Percentiles rank a stretch among this genome's conserved stretches.
phyloP scores from a whole-genome alignment of 1,140 invertebrate genomes.

The Drosophila miranda region DNA sequence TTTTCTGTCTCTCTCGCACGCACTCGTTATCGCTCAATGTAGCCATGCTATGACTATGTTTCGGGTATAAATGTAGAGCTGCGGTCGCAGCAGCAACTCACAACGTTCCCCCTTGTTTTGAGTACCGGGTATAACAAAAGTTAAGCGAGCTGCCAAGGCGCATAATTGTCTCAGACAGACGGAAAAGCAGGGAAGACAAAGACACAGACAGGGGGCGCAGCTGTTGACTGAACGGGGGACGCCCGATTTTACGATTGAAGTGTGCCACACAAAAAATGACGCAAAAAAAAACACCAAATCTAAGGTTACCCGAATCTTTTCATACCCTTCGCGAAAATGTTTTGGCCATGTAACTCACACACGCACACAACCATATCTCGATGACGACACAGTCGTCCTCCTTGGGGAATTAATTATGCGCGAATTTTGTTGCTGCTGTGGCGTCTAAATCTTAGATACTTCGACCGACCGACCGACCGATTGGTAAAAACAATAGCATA shows the following conservation, averaged over 20 bases:
- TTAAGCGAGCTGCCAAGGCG: slow-evolving; percentile 64
- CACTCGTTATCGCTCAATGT: no score
- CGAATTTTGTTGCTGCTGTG: slow-evolving; percentile 41
- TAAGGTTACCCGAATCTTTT: slow-evolving; percentile 5
- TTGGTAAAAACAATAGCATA: slow-evolving; percentile 79
- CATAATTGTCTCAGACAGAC: slow-evolving; percentile 60
- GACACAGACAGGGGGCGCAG: slow-evolving; percentile 37
- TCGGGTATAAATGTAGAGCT: no score
- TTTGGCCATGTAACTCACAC: slow-evolving; percentile 56
- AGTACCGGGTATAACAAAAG: slow-evolving; percentile 33
- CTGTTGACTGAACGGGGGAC: slow-evolving; percentile 32
- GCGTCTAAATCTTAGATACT: slow-evolving; percentile 48
- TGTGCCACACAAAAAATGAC: slow-evolving; percentile 62
- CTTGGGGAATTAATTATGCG: slow-evolving; percentile 66
- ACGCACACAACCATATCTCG: slow-evolving; percentile 25
- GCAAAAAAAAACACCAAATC: slow-evolving; percentile 24
- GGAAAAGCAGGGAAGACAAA: slow-evolving; percentile 3
- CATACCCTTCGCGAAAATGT: slow-evolving; percentile 39
- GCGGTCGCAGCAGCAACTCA: no score
- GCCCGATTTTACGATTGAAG: slow-evolving; percentile 71
- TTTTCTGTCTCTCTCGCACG: no score
- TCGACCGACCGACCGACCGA: slow-evolving; percentile 20
- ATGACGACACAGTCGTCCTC: slow-evolving; percentile 59
- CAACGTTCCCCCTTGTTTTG: no score
- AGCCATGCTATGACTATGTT: no score